Evolutionary conservation across 2,113 vertebrate genomes (phyloP).

Genomic region (Siphamia tubifer): DNA sequence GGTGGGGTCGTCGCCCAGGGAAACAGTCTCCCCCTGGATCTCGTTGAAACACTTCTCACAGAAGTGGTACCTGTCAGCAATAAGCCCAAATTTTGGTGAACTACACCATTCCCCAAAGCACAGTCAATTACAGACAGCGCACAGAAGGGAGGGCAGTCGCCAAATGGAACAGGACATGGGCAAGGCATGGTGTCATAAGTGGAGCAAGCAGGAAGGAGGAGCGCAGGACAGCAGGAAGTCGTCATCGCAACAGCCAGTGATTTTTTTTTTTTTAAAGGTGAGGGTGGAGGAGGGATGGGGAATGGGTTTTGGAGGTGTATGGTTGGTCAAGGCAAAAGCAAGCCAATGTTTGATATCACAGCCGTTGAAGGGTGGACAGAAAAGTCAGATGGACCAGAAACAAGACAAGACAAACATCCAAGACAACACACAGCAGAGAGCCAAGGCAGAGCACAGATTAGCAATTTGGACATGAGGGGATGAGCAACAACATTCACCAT

Average conservation of each 20-base stretch:
- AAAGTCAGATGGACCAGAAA: conserved; percentile 37
- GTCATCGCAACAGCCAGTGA: conserved; percentile 91
- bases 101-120: conserved; percentile 91
- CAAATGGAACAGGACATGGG: conserved; percentile 86
- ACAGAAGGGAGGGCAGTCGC: conserved; percentile 86
- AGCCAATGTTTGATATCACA: conserved; percentile 90
- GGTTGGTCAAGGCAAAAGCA: conserved; percentile 81
- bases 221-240: conserved; percentile 86
- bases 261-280: conserved; percentile 80
- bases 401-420: conserved; percentile 78
- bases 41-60: conserved; percentile 99
- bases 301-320: conserved; percentile 56
- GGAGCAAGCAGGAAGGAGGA: conserved; percentile 80
- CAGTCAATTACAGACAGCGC: conserved; percentile 91
- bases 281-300: conserved; percentile 11
- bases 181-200: conserved; percentile 84
- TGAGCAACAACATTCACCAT: conserved; percentile 74
- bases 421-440: conserved; percentile 84
- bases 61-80: conserved; percentile 99
- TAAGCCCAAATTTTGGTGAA: conserved; percentile 99
- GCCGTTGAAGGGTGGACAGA: conserved; percentile 74
- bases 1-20: conserved; percentile 97
- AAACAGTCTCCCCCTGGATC: conserved; percentile 98
- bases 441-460: conserved; percentile 97
- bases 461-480: conserved; percentile 87